These are phyloP conservation scores for Rhyacophila evoluta DNA, from an alignment of 2,888 invertebrate species.

Conservation along the genomic window DNA sequence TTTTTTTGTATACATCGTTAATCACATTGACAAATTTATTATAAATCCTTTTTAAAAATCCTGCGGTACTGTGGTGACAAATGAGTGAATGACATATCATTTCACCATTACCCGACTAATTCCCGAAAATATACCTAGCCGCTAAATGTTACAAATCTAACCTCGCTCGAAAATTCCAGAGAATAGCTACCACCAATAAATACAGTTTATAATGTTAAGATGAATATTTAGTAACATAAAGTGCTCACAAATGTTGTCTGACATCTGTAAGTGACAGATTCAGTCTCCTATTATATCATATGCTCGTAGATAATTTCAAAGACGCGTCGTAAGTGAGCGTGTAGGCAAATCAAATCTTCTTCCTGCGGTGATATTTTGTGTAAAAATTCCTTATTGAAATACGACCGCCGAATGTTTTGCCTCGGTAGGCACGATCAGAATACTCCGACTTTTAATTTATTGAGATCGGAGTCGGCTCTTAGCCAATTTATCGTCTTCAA, in stretches of 20 bases:
- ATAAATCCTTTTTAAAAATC: not conserved
- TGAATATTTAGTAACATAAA: slow-evolving; percentile 9
- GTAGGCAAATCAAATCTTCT: not conserved
- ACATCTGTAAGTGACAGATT: slow-evolving; percentile 19
- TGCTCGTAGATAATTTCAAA: slow-evolving; percentile 3
- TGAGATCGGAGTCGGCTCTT: slow-evolving; percentile 42
- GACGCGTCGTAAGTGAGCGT: not conserved
- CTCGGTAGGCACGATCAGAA: slow-evolving; percentile 30
- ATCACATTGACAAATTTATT: not conserved
- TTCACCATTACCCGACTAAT: not conserved
- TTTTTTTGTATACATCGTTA: not conserved
- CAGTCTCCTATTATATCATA: slow-evolving; percentile 14
- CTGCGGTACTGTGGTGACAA: not conserved
- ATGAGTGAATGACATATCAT: slow-evolving; percentile 13
- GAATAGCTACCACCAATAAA: slow-evolving; percentile 5
- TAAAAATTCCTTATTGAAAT: slow-evolving; percentile 23
- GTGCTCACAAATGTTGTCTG: slow-evolving; percentile 13
- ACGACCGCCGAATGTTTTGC: slow-evolving; percentile 1
- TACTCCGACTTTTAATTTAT: slow-evolving; percentile 50
- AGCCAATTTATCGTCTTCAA: slow-evolving; percentile 53
- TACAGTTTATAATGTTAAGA: slow-evolving; percentile 16
- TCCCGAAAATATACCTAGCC: not conserved
- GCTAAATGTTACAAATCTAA: slow-evolving; percentile 4
- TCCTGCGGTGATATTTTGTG: slow-evolving; percentile 20
- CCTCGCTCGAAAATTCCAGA: not conserved